Conservation (phyloP, 2,113 vertebrate genomes). For the Marmota monax region DNA sequence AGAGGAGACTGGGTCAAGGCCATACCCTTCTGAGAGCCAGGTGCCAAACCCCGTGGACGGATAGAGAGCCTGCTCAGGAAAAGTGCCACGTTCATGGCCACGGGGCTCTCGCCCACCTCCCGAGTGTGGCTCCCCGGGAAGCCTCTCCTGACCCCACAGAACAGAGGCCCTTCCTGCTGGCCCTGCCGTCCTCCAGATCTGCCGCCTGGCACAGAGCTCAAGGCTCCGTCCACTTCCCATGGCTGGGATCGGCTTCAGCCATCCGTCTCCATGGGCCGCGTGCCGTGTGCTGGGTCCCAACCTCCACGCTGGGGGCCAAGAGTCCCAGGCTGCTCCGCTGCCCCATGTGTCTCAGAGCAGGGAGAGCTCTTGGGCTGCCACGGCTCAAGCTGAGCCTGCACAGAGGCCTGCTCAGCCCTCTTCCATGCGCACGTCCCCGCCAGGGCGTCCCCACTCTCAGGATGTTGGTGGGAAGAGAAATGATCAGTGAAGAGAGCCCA, state of each 20-base stretch:
- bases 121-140: background rate
- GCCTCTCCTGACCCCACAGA: accelerated
- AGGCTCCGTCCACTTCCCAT: background rate
- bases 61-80: background rate
- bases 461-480: background rate
- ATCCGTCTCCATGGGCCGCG: accelerated
- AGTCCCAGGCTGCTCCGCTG: background rate
- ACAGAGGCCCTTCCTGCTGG: too few relatives aligned
- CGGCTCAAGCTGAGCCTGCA: background rate
- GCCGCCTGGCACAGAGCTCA: background rate
- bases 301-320: background rate
- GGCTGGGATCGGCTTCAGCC: background rate
- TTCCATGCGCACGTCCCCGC: accelerated
- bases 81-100: accelerated
- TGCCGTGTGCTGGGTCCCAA: background rate
- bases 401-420: background rate
- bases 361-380: background rate
- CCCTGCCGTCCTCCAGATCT: accelerated
- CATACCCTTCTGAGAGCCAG: background rate
- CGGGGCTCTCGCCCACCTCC: accelerated
- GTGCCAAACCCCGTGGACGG: background rate
- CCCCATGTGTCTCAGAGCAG: background rate
- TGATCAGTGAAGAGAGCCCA: background rate
- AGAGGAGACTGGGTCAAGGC: background rate
- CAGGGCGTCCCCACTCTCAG: accelerated